A percentile compares a stretch with the other conserved stretches of the same genome.
Conservation (phyloP, 1,140 invertebrate genomes). For the Leptinotarsa undecemlineata region DNA sequence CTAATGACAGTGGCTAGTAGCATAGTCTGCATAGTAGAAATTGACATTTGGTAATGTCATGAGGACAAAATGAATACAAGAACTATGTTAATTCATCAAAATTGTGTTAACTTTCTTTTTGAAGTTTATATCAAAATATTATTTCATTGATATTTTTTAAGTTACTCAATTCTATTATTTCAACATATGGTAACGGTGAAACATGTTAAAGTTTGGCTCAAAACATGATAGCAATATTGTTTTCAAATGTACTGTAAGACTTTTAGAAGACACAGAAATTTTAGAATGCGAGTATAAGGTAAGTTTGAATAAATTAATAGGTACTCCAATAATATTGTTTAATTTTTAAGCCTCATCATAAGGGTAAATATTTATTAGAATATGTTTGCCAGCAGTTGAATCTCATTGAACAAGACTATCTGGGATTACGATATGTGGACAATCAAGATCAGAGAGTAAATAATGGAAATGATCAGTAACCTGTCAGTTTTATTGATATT, state of each 20-base stretch:
- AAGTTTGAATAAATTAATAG: conserved; percentile 28
- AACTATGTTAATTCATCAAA: background rate
- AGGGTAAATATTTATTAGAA: conserved; percentile 91
- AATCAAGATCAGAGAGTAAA: conserved; percentile 87
- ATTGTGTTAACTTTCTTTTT: background rate
- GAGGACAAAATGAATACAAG: background rate
- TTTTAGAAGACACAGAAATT: conserved; percentile 93
- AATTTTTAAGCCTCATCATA: conserved; percentile 81
- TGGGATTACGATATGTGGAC: conserved; percentile 94
- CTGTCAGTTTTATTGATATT: conserved; percentile 11
- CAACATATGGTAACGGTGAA: conserved; percentile 39
- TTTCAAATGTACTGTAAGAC: conserved; percentile 90
- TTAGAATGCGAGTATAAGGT: conserved; percentile 96
- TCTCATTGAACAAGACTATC: conserved; percentile 95
- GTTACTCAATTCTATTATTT: no score
- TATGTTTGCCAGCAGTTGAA: conserved; percentile 92
- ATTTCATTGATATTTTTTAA: background rate
- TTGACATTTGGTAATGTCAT: background rate
- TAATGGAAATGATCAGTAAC: conserved; percentile 14
- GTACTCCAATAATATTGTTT: background rate
- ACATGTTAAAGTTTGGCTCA: conserved; percentile 75
- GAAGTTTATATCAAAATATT: background rate
- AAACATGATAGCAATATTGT: conserved; percentile 84
- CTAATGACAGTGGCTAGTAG: no score
- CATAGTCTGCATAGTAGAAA: background rate